phyloP scores from a whole-genome alignment of 2,888 invertebrate species.

The Perithous albicinctus region DNA sequence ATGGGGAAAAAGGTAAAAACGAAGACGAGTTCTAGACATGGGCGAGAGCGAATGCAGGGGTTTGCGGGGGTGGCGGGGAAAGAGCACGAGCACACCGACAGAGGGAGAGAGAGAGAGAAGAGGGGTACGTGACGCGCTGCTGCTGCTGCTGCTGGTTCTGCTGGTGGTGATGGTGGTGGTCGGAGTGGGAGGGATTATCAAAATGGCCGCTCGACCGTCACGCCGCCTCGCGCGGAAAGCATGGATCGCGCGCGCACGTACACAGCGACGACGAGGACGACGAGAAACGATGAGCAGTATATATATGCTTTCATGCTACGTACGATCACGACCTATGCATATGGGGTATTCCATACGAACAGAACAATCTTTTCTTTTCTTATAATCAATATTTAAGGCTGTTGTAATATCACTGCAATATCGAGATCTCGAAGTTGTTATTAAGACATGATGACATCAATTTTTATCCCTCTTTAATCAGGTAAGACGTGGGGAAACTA shows the following conservation, averaged over 20 bases:
- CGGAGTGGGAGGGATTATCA: constrained; percentile 82
- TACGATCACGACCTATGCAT: constrained; percentile 37
- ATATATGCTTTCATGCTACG: constrained; percentile 11
- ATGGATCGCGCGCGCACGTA: constrained; percentile 62
- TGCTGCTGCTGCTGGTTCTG: too few relatives aligned
- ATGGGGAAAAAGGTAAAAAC: constrained; percentile 51
- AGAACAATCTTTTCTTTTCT: too few relatives aligned
- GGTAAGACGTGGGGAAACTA: too few relatives aligned
- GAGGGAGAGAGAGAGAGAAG: constrained; percentile 62
- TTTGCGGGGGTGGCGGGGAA: constrained; percentile 53
- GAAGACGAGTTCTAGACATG: constrained; percentile 59
- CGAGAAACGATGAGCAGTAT: constrained; percentile 21
- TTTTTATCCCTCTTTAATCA: too few relatives aligned
- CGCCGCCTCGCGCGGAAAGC: constrained; percentile 75
- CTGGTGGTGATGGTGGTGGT: too few relatives aligned
- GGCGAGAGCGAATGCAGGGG: constrained; percentile 38
- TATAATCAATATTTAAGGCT: too few relatives aligned
- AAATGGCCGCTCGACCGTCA: constrained; percentile 83
- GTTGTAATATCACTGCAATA: too few relatives aligned
- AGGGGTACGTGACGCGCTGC: constrained; percentile 70
- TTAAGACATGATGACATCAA: too few relatives aligned
- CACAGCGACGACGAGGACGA: constrained; percentile 58
- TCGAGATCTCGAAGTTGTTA: too few relatives aligned
- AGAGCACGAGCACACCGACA: constrained; percentile 52
- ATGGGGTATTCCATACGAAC: background rate